Evolutionary conservation across 1,140 invertebrate genomes (phyloP), one percentile per base, ranked within the genome.

Genomic region (Plodia interpunctella): DNA sequence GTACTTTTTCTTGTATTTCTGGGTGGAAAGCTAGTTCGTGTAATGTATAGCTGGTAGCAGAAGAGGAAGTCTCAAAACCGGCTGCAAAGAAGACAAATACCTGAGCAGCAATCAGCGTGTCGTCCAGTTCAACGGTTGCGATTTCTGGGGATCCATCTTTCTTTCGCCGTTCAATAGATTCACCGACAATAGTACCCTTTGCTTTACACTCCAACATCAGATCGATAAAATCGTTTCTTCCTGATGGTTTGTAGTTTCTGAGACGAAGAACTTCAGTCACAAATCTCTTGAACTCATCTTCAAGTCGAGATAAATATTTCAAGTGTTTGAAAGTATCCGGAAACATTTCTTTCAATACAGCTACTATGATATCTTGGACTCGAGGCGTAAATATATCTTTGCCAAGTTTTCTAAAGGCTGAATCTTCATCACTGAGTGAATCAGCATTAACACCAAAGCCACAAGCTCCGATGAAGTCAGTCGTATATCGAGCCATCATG

Each of bases 1-100:
- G 87, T 2, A 93, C 66, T 70, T 87, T 90, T 1, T 90, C 77
- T 70, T 94, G 93, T 10, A 92, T 78, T 0, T 92, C 90, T 1
- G 87, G 90, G 72, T 94, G 78, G 17, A 78, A 70, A 0, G 93
- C 91, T 11, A 95, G 79, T 62, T 91, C 82, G 65, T 92, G 92
- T 1, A 91, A 59, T 0, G 89, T 78, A 61, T 87, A 92, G 19
- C 89, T 83, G 4, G 94, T 83, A 0, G 91, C 78, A 0, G 88
- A 90, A 0, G 92, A 90, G 0, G 92, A 92, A 0, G 93, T 94
- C 55, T 95, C 93, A 73, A 94, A 89, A 54, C 78, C 80, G 15
- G 91, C 93, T 5, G 92, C 66, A 52, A 93, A 90, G 74, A 93
- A 93, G 0, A 92, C 64, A 38, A 93, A 84, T 8, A 89, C 81